phyloP scores from a whole-genome alignment of 2,888 invertebrate genomes.

The Aleiodes alternator region DNA sequence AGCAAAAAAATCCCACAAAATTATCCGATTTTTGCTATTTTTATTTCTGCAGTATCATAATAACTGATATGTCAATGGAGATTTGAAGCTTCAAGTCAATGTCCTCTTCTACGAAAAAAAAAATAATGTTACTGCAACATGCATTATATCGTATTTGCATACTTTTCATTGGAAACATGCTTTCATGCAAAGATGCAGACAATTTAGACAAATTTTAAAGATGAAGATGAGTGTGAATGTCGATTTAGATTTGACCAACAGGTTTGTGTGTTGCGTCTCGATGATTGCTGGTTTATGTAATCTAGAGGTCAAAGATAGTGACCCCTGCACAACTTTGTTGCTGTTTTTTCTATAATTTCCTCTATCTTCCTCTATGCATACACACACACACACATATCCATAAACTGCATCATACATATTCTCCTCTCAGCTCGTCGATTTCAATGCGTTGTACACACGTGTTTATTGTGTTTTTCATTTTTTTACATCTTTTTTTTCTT shows the following conservation, averaged over 20 bases:
- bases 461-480: slow-evolving; percentile 33
- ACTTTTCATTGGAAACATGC: not conserved
- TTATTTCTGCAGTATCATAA: slow-evolving; percentile 1
- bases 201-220: not conserved
- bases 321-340: slow-evolving; percentile 40
- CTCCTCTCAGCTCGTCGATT: too few relatives aligned
- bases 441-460: slow-evolving; percentile 20
- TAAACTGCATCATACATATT: not conserved
- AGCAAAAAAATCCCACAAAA: too few relatives aligned
- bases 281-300: slow-evolving; percentile 60
- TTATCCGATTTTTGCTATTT: too few relatives aligned
- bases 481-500: not conserved
- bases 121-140: not conserved
- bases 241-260: slow-evolving; percentile 56
- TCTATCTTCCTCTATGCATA: not conserved
- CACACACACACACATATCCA: not conserved
- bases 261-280: slow-evolving; percentile 52
- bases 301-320: slow-evolving; percentile 51
- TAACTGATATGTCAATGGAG: slow-evolving; percentile 1
- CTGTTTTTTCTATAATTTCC: slow-evolving; percentile 43
- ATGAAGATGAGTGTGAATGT: not conserved
- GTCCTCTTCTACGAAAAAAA: not conserved
- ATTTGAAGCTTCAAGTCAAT: slow-evolving; percentile 7
- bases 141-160: not conserved
- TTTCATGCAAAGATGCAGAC: not conserved